Percentiles rank a stretch among this genome's conserved stretches.
Evolutionary conservation across 2,888 invertebrate species (phyloP).

Genomic region (Melitaea athalia): DNA sequence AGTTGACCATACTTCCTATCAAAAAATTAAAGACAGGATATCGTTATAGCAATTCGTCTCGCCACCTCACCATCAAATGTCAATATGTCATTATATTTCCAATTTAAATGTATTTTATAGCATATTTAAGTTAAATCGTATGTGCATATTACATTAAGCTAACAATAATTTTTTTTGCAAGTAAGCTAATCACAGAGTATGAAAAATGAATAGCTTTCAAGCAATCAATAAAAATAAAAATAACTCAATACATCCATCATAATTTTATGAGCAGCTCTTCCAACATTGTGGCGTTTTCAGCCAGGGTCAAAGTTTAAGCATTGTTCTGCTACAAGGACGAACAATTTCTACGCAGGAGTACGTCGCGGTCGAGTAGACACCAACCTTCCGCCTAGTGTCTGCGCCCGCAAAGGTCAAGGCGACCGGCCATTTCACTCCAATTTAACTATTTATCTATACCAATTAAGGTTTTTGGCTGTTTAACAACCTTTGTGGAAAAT

Average conservation of each 20-base stretch:
- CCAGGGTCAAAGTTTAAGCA: constrained; percentile 61
- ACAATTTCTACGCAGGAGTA: constrained; percentile 76
- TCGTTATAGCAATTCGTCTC: constrained; percentile 29
- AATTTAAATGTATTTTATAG: constrained; percentile 1
- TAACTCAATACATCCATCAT: not conserved
- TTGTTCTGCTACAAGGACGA: constrained; percentile 70
- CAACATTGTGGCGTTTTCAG: constrained; percentile 30
- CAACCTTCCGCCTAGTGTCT: constrained; percentile 73
- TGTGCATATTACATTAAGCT: not conserved
- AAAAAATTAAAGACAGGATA: constrained; percentile 37
- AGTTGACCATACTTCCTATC: constrained; percentile 39
- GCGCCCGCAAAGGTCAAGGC: constrained; percentile 41
- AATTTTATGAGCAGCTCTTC: constrained; percentile 3
- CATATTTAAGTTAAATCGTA: not conserved
- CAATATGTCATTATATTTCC: constrained; percentile 24
- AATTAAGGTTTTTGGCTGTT: constrained; percentile 39
- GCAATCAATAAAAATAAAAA: not conserved
- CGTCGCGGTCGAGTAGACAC: constrained; percentile 66
- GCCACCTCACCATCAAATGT: constrained; percentile 22
- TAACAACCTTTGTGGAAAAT: constrained; percentile 25
- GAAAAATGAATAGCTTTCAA: constrained; percentile 7
- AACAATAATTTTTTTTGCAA: not conserved
- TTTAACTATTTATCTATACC: constrained; percentile 39
- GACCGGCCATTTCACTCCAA: constrained; percentile 47
- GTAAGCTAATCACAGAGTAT: not conserved